phyloP scores from a whole-genome alignment of 2,888 invertebrate species.

The Nymphalis polychloros region DNA sequence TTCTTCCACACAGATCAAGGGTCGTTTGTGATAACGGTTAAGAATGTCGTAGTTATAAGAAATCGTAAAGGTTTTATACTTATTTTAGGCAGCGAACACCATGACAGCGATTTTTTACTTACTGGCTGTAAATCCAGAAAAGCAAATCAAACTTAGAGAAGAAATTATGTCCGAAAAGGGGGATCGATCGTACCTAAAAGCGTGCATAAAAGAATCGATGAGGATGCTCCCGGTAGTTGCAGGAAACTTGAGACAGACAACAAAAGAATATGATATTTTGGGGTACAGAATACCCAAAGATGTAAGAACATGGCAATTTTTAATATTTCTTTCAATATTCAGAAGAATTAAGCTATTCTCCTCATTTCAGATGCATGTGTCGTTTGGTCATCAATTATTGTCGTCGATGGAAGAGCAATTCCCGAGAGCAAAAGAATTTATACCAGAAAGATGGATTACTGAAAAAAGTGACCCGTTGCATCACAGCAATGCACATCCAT shows the following conservation, averaged over 20 bases:
- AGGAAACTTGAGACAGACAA: slow-evolving; percentile 79
- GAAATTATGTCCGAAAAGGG: slow-evolving; percentile 70
- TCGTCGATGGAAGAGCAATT: slow-evolving; percentile 84
- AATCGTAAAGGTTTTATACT: not conserved
- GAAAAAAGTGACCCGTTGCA: slow-evolving; percentile 61
- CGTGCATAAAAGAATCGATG: slow-evolving; percentile 87
- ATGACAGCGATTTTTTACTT: slow-evolving; percentile 81
- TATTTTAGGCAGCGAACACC: slow-evolving; percentile 45
- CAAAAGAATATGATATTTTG: slow-evolving; percentile 80
- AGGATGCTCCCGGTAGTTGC: slow-evolving; percentile 83
- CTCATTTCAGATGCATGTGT: slow-evolving; percentile 6
- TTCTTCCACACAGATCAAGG: too few relatives aligned
- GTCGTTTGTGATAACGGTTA: too few relatives aligned
- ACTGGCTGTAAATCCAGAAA: slow-evolving; percentile 83
- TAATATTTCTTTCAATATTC: not conserved
- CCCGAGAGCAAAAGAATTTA: slow-evolving; percentile 82
- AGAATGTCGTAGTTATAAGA: too few relatives aligned
- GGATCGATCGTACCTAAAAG: slow-evolving; percentile 83
- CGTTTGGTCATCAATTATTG: slow-evolving; percentile 11
- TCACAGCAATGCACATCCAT: slow-evolving; percentile 80
- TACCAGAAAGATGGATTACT: slow-evolving; percentile 88
- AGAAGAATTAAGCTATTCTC: not conserved
- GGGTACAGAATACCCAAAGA: slow-evolving; percentile 84
- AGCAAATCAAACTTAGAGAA: slow-evolving; percentile 83
- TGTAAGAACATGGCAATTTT: slow-evolving; percentile 59